These are phyloP conservation scores for Panorpa germanica DNA, from an alignment of 2,888 invertebrate species.

Conservation along the genomic window DNA sequence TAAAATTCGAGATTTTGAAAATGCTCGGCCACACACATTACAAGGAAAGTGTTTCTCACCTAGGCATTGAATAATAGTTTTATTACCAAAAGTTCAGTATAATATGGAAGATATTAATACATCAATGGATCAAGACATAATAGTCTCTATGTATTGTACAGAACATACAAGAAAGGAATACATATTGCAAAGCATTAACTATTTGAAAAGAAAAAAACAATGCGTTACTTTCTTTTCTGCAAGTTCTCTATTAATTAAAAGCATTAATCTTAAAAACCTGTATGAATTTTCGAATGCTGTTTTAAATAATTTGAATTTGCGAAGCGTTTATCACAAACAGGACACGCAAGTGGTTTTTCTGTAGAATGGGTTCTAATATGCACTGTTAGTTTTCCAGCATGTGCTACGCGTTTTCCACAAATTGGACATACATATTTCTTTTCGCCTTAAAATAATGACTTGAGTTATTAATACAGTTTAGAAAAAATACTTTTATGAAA, in stretches of 20 bases:
- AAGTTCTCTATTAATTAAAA: constrained; percentile 10
- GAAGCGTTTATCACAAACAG: constrained; percentile 10
- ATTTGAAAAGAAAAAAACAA: too few species aligned
- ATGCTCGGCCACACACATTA: constrained; percentile 9
- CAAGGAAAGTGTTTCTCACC: constrained; percentile 10
- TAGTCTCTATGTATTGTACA: too few species aligned
- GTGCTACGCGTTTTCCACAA: constrained; percentile 11
- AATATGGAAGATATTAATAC: too few species aligned
- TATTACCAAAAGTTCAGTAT: too few species aligned
- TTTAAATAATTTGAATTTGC: constrained; percentile 12
- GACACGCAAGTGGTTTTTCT: constrained; percentile 10
- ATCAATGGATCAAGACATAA: too few species aligned
- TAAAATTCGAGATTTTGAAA: constrained; percentile 10
- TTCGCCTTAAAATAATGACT: constrained; percentile 9
- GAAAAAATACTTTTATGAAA: constrained; percentile 1
- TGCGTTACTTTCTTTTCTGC: too few species aligned
- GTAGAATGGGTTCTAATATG: constrained; percentile 11
- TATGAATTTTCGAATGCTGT: constrained; percentile 12
- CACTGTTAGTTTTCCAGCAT: constrained; percentile 11
- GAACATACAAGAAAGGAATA: too few species aligned
- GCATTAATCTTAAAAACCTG: constrained; percentile 4
- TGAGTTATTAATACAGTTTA: neutral
- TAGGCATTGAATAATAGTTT: too few species aligned
- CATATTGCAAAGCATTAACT: too few species aligned
- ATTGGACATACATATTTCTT: constrained; percentile 12